phyloP scores from a whole-genome alignment of 2,797 vertebrate species.

The Octomys mimax region DNA sequence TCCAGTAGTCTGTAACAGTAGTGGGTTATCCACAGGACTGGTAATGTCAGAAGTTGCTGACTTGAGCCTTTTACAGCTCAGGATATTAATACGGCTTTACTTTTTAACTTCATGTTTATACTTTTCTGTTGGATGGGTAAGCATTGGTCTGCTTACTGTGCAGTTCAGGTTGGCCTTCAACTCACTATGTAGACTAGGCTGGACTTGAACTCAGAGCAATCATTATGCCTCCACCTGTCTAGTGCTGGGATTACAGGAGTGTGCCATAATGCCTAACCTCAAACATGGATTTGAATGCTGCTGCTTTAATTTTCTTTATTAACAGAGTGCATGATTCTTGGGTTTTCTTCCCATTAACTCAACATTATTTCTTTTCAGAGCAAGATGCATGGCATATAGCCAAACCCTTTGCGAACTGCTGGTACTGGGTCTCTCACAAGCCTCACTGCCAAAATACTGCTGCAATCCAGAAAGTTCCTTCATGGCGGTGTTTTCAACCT shows the following conservation, averaged over 20 bases:
- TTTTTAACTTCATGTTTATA: no score
- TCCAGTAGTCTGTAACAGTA: no score
- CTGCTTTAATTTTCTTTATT: slow-evolving; percentile 78
- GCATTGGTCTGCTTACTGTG: neutral
- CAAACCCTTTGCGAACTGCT: slow-evolving; percentile 95
- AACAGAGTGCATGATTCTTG: slow-evolving; percentile 83
- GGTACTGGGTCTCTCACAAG: slow-evolving; percentile 93
- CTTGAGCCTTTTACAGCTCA: no score
- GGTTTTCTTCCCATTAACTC: slow-evolving; percentile 88
- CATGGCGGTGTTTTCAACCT: slow-evolving; percentile 89
- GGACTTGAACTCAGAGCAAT: neutral
- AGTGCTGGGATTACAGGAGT: neutral
- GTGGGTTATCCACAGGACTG: no score
- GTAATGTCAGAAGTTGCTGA: no score
- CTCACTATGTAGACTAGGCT: neutral
- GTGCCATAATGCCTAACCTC: neutral
- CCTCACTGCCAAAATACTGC: slow-evolving; percentile 91
- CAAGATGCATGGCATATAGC: slow-evolving; percentile 92
- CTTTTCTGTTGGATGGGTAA: no score
- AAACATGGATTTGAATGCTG: neutral
- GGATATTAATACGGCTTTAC: no score
- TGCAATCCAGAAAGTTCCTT: slow-evolving; percentile 92
- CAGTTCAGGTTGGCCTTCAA: neutral
- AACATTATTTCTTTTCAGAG: slow-evolving; percentile 87
- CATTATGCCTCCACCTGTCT: neutral